A percentile compares a stretch with the other conserved stretches of the same genome.
phyloP scores from a whole-genome alignment of 2,888 invertebrate genomes.

The Pristionchus exspectatus region DNA sequence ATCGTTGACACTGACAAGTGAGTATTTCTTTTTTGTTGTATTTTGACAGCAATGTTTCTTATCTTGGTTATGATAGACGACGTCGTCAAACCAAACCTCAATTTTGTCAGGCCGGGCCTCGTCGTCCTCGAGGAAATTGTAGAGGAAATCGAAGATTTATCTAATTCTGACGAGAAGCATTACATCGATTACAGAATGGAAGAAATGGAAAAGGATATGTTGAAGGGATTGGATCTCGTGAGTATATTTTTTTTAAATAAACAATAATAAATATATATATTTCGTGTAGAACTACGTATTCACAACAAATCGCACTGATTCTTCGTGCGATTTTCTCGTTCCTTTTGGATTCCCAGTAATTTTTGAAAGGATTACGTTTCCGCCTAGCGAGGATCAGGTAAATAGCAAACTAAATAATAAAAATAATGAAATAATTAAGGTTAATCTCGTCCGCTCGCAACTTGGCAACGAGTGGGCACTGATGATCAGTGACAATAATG shows the following conservation, averaged over 20 bases:
- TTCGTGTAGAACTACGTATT: background rate
- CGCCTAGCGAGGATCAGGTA: background rate
- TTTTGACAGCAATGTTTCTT: too few species aligned
- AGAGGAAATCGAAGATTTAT: too few species aligned
- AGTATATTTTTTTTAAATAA: background rate
- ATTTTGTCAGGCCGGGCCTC: too few species aligned
- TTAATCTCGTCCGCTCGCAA: background rate
- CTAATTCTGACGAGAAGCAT: too few species aligned
- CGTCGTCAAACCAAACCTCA: too few species aligned
- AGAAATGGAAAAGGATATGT: background rate
- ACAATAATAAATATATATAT: too few species aligned
- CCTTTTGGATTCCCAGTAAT: background rate
- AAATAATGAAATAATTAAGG: background rate
- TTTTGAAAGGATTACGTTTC: background rate
- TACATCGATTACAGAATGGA: background rate
- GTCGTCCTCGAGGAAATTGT: too few species aligned
- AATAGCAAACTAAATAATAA: background rate
- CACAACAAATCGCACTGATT: background rate
- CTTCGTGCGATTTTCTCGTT: background rate
- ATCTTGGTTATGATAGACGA: too few species aligned
- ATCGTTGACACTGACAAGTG: background rate
- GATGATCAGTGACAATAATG: background rate
- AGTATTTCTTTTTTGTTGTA: background rate
- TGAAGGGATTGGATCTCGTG: too few species aligned
- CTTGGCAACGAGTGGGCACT: background rate